These are phyloP conservation scores for Coranthus polyacanthus DNA, from an alignment of 2,797 vertebrate species.

Conservation along the genomic window DNA sequence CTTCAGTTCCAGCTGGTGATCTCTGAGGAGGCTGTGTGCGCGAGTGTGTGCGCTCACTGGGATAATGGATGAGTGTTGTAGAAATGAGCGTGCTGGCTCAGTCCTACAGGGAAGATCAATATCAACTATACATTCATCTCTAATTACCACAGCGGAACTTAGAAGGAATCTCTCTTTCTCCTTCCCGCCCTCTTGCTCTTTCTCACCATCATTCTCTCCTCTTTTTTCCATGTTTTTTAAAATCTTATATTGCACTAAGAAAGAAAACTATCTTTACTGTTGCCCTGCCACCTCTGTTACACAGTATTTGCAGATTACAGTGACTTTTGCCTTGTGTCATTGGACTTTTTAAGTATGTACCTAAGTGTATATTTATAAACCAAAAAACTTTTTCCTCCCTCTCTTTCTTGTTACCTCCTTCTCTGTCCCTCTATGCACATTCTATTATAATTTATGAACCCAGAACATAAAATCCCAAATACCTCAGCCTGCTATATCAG, in stretches of 20 bases:
- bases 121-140: constrained; percentile 78
- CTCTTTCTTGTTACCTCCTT: constrained; percentile 2
- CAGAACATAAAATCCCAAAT: constrained; percentile 34
- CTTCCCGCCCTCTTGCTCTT: constrained; percentile 29
- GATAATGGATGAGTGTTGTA: constrained; percentile 77
- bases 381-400: background rate
- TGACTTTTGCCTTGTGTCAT: constrained; percentile 8
- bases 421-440: constrained; percentile 1
- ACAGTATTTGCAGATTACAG: no score
- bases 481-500: constrained; percentile 18
- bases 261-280: constrained; percentile 13
- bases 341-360: background rate
- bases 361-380: constrained; percentile 30
- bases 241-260: constrained; percentile 10
- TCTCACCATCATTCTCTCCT: constrained; percentile 16
- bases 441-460: constrained; percentile 34
- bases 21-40: constrained; percentile 56
- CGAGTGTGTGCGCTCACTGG: constrained; percentile 42
- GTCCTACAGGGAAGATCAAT: constrained; percentile 77
- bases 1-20: constrained; percentile 77
- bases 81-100: constrained; percentile 70
- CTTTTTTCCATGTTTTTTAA: constrained; percentile 8
- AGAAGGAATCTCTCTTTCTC: constrained; percentile 48
- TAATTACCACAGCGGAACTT: constrained; percentile 73
- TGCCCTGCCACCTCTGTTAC: background rate